A percentile compares a stretch with the other conserved stretches of the same genome.
These are phyloP conservation scores for Drosophila quinaria DNA, from an alignment of 2,888 invertebrate genomes.

Conservation along the genomic window DNA sequence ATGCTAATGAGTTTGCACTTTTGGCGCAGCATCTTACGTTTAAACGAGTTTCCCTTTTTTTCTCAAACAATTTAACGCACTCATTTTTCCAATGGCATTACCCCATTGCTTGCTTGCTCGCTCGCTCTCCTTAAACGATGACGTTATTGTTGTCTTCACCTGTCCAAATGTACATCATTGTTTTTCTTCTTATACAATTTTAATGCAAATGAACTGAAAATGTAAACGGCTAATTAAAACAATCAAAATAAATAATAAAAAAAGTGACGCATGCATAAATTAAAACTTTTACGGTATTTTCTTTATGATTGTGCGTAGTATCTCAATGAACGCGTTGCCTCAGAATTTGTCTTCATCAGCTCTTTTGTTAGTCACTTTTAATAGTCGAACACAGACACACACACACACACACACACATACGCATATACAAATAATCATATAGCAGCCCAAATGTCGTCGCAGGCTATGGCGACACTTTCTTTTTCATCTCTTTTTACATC, in stretches of 20 bases:
- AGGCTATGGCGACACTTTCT: slow-evolving; percentile 72
- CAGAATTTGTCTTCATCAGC: slow-evolving; percentile 54
- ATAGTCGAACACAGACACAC: slow-evolving; percentile 55
- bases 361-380: slow-evolving; percentile 68
- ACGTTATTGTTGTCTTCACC: slow-evolving; percentile 67
- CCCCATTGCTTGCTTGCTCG: slow-evolving; percentile 12
- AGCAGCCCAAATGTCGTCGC: slow-evolving; percentile 47
- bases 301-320: slow-evolving; percentile 20
- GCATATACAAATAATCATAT: slow-evolving; percentile 18
- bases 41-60: slow-evolving; percentile 45
- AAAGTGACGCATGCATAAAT: slow-evolving; percentile 36
- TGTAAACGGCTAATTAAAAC: slow-evolving; percentile 57
- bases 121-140: slow-evolving; percentile 43
- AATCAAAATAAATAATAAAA: slow-evolving; percentile 66
- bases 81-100: slow-evolving; percentile 26
- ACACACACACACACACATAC: slow-evolving; percentile 35
- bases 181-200: slow-evolving; percentile 19
- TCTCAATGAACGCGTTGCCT: slow-evolving; percentile 25
- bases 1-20: slow-evolving; percentile 72
- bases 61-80: slow-evolving; percentile 39
- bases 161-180: slow-evolving; percentile 40
- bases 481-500: slow-evolving; percentile 70
- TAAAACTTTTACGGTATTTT: slow-evolving; percentile 32
- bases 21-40: slow-evolving; percentile 57
- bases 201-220: slow-evolving; percentile 62